Conservation (phyloP, 2,113 vertebrate genomes). For the Aix galericulata region DNA sequence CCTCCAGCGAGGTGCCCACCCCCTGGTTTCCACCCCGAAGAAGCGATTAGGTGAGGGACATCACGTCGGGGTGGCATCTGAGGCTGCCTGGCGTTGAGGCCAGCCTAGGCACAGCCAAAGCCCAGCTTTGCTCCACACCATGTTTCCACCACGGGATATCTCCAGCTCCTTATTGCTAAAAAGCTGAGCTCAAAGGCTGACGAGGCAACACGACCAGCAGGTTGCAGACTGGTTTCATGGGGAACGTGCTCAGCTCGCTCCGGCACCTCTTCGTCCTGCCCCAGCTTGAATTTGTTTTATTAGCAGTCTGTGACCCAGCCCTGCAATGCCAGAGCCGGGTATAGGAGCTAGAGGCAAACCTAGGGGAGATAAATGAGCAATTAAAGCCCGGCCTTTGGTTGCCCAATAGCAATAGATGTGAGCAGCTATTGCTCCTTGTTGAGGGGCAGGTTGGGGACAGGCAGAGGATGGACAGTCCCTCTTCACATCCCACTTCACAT, state of each 20-base stretch:
- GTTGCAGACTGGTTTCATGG: neutral
- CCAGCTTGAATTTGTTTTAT: neutral
- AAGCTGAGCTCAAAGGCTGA: neutral
- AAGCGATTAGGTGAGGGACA: neutral
- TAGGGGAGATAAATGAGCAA: neutral
- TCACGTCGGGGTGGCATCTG: no score
- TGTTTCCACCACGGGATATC: accelerated
- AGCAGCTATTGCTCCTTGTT: neutral
- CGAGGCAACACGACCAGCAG: neutral
- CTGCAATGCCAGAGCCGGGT: accelerated
- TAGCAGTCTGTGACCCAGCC: neutral
- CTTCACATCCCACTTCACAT: neutral
- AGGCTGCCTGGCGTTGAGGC: neutral
- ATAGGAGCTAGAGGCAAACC: neutral
- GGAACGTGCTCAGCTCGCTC: neutral
- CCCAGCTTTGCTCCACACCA: neutral
- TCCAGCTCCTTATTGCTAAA: neutral
- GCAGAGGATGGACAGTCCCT: neutral
- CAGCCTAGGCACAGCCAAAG: neutral
- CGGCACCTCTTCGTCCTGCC: neutral
- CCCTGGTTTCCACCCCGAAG: neutral
- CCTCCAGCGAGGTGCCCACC: no score
- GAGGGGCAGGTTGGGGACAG: neutral
- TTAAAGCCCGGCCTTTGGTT: neutral
- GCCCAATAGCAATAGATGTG: neutral